Evolutionary conservation across 1,140 invertebrate species (phyloP), one percentile per base, ranked within the genome.

Genomic region (Drusus annulatus): DNA sequence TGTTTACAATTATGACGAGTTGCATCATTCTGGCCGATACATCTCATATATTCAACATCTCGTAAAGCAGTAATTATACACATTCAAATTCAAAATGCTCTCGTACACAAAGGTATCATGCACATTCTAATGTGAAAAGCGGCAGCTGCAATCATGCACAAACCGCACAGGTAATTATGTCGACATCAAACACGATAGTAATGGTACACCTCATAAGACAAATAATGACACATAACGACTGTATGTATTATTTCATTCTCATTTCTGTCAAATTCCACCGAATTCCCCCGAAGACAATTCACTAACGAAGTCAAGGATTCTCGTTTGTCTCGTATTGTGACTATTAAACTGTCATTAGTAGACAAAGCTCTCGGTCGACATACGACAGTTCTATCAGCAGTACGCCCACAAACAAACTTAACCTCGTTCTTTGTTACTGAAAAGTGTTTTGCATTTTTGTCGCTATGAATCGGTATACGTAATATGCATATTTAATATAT

Each of bases 81-180:
- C 36, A 13, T 45, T 45, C 23, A 60, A 21, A 60, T 60, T 21
- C 56, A 60, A 31, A 65, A 65, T 65, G 5, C 16, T 10, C n/a
- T 25, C 6, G 23, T 65, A 28, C 16, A 65, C 62, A 65, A 63
- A 65, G 23, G 28, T 65, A 65, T 69, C 31, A 19, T 45, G 65
- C 36, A 50, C 65, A 69, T 69, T 69, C 65, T 69, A 69, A 69
- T 13, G 3, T 69, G 31, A 69, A 50, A 45, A 69, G 23, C 45
- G n/a, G 31, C 16, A n/a, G 3, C 21, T 63, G 65, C 65, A 69
- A 69, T 69, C 31, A 45, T 36, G 65, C 65, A 36, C 15, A 25
- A 28, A 68, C 63, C 63, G 31, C 31, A 17, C 36, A 45, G 36
- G 31, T 68, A 13, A 68, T 68, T 68, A 68, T 45, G 25, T 68